Conservation (phyloP, 2,888 invertebrate species). For the Dryocosmus kuriphilus region DNA sequence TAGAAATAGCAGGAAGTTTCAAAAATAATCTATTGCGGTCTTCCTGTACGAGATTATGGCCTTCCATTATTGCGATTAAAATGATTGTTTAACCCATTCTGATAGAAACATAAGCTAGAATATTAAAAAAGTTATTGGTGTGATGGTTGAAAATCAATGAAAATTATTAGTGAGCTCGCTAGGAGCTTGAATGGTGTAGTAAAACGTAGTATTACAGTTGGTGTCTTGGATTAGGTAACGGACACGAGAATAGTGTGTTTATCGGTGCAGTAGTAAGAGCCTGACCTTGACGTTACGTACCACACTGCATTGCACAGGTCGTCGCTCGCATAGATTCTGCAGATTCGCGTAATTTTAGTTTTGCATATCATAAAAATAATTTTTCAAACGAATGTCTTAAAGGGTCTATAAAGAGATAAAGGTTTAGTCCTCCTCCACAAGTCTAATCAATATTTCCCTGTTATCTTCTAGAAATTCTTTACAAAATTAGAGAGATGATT, state of each 20-base stretch:
- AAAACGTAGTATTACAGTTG: slow-evolving; percentile 39
- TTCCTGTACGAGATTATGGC: not conserved
- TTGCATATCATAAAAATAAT: not conserved
- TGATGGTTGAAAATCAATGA: slow-evolving; percentile 26
- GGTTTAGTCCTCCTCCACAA: not conserved
- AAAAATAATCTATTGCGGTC: not conserved
- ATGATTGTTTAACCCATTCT: not conserved
- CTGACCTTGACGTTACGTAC: slow-evolving; percentile 44
- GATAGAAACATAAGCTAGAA: not conserved
- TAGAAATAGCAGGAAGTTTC: not conserved
- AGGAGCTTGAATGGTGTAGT: slow-evolving; percentile 52
- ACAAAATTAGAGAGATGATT: not conserved
- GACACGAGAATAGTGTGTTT: slow-evolving; percentile 43
- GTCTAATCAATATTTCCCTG: no score
- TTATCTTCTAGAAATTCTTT: no score
- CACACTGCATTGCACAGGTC: slow-evolving; percentile 4
- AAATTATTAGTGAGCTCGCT: slow-evolving; percentile 39
- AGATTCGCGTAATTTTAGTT: not conserved
- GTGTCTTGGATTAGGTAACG: slow-evolving; percentile 48
- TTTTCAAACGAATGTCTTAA: no score
- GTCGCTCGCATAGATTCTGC: slow-evolving; percentile 12
- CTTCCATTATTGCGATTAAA: not conserved
- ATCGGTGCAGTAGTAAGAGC: slow-evolving; percentile 41
- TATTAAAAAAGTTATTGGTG: slow-evolving; percentile 20
- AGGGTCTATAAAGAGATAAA: not conserved